Evolutionary conservation across 2,113 vertebrate genomes (phyloP).

Genomic region (Sporophila hypoxantha): DNA sequence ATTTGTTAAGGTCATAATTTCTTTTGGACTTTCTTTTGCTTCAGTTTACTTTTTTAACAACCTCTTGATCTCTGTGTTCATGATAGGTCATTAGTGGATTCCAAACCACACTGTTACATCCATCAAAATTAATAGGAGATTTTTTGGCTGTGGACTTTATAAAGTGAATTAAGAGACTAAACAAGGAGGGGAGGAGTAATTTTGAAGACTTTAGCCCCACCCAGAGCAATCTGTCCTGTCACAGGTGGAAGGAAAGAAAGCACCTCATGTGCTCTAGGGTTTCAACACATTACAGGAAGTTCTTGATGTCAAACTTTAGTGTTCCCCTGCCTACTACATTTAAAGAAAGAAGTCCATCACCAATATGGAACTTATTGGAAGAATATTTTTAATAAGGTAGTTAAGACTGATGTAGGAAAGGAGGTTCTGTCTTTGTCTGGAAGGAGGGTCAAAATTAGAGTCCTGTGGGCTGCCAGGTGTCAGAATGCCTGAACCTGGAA

Average conservation of each 20-base stretch:
- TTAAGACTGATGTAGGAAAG: neutral
- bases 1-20: neutral
- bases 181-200: neutral
- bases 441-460: neutral
- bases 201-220: neutral
- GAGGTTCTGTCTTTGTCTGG: neutral
- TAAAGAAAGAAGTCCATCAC: neutral
- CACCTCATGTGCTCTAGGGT: neutral
- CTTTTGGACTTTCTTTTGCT: neutral
- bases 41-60: neutral
- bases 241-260: neutral
- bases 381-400: neutral
- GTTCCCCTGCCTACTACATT: neutral
- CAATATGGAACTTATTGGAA: neutral
- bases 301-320: neutral
- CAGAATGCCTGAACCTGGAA: neutral
- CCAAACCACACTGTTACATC: neutral
- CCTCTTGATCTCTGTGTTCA: neutral
- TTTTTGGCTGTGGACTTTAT: neutral
- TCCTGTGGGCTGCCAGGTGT: accelerated
- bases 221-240: neutral
- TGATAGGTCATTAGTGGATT: neutral
- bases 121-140: neutral
- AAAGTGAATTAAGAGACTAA: neutral
- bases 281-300: neutral